Conservation (phyloP, 2,113 vertebrate genomes). For the Podocnemis expansa region DNA sequence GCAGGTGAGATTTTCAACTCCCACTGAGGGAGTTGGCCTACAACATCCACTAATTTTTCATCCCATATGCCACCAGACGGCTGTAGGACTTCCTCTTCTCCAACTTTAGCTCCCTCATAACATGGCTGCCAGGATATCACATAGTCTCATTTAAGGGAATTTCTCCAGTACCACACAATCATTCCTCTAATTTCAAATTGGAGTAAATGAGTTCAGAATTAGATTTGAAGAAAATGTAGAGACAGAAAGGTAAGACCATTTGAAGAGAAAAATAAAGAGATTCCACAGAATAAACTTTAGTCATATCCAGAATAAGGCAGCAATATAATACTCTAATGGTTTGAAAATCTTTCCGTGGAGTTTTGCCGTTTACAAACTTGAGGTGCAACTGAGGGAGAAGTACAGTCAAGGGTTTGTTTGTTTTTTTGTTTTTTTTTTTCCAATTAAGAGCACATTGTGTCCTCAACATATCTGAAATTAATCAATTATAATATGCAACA, state of each 20-base stretch:
- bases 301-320: not conserved
- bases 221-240: not conserved
- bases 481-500: not conserved
- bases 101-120: not conserved
- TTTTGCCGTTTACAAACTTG: not conserved
- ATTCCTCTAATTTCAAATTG: conserved; percentile 1
- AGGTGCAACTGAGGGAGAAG: not conserved
- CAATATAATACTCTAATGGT: not conserved
- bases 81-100: not conserved
- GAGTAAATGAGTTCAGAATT: conserved; percentile 9
- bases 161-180: not conserved
- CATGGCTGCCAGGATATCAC: not conserved
- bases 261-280: not conserved
- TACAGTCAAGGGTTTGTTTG: not conserved
- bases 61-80: conserved; percentile 19
- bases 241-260: not conserved
- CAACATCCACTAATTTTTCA: conserved; percentile 43
- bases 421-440: too few species aligned
- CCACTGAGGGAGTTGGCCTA: conserved; percentile 39
- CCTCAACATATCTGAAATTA: not conserved
- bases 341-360: not conserved
- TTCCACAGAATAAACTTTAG: not conserved
- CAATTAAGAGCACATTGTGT: not conserved
- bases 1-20: not conserved
- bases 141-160: not conserved